Percentiles rank a stretch among this genome's conserved stretches.
Evolutionary conservation across 2,888 invertebrate genomes (phyloP).

Genomic region (Himalopsyche tibetana): DNA sequence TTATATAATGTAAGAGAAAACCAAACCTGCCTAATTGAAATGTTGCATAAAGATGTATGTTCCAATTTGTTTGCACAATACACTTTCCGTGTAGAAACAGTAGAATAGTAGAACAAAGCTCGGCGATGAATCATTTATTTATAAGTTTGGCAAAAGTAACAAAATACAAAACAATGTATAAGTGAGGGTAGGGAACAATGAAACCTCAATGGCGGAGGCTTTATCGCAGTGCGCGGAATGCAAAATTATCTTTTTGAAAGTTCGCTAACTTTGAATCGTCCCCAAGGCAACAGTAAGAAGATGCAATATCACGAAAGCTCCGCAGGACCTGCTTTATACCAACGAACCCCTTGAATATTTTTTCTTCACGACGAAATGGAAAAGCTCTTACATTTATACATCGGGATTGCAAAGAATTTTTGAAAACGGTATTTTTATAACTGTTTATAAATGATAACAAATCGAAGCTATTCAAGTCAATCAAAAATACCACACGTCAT

Average conservation of each 20-base stretch:
- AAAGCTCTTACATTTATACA: not conserved
- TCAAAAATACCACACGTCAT: too few species aligned
- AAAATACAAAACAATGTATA: not conserved
- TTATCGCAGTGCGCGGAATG: slow-evolving; percentile 39
- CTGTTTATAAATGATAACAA: too few species aligned
- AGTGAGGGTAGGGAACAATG: not conserved
- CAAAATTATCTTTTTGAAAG: slow-evolving; percentile 46
- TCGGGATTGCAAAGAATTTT: not conserved
- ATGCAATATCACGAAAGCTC: slow-evolving; percentile 1
- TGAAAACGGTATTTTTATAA: too few species aligned
- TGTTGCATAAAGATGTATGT: not conserved
- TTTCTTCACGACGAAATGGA: not conserved
- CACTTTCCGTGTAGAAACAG: not conserved
- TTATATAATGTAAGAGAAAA: too few species aligned
- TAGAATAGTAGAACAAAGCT: not conserved
- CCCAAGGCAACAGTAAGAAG: slow-evolving; percentile 27
- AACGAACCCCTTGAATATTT: not conserved
- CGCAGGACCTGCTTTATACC: not conserved
- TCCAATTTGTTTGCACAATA: not conserved
- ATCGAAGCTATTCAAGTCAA: too few species aligned
- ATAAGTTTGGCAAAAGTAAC: slow-evolving; percentile 12
- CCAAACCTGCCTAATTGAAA: not conserved
- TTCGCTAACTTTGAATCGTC: slow-evolving; percentile 27
- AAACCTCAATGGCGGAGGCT: not conserved
- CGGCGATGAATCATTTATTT: slow-evolving; percentile 17